Base-by-base conservation (phyloP, 2,888 invertebrate genomes). In the Pristionchus fissidentatus region DNA sequence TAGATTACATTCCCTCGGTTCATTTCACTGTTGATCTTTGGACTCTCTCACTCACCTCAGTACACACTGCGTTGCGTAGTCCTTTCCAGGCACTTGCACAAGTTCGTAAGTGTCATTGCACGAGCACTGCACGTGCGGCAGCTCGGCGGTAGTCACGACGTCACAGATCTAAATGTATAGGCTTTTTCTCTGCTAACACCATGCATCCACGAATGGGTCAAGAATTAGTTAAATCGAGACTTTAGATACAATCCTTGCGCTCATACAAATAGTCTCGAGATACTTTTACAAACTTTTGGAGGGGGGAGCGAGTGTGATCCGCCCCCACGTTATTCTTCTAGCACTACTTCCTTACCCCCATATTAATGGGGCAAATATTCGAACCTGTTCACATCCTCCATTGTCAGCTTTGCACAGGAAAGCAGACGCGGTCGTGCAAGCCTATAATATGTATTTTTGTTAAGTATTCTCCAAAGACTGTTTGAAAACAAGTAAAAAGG, bases 21-120 rank as follows among this genome's bases (percentile, higher is more conserved):
- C 49, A 49, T 15, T 15, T 49, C 10, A 10, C 13, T 49, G 10
- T 49, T 19, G 19, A 49, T 38, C 60, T 3, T n/a, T 10, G 29
- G 1, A 5, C 35, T 4, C 10, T n/a, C 4, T 38, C 5, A 7
- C 78, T 3, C 83, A 82, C n/a, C 89, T 85, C 1, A 90, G 87
- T 15, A 92, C 90, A 79, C 91, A 91, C 80, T 91, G 91, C 7
- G 91, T 91, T 22, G 91, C 84, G 55, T 84, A 85, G 86, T 91
- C 92, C 85, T 89, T 87, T 84, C 89, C 89, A 4, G 89, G 89
- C 55, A 89, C 87, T 92, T 97, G 97, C 0, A 97, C 97, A 1
- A 97, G 93, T 92, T 96, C 96, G 13, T 95, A 95, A 88, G 94
- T 95, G 84, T 96, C 96, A 90, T 96, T 95, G 92, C 97, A 97